These are phyloP conservation scores for Drosophila neonasuta DNA, from an alignment of 2,888 invertebrate species.

Conservation along the genomic window DNA sequence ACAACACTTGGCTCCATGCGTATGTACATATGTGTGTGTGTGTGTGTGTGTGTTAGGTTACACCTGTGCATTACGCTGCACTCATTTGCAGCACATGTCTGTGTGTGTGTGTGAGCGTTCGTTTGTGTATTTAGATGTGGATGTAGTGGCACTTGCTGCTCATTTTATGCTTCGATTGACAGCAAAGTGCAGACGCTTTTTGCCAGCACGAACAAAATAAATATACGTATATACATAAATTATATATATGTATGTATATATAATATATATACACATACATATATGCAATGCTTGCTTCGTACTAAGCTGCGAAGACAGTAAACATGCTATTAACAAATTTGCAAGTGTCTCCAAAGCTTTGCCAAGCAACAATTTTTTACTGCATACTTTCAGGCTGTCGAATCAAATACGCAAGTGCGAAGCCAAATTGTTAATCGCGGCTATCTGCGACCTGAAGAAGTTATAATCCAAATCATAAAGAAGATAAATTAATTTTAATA, in stretches of 20 bases:
- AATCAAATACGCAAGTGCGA: background rate
- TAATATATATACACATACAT: background rate
- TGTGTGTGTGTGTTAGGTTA: conserved; percentile 6
- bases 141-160: conserved; percentile 78
- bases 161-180: conserved; percentile 77
- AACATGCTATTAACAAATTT: conserved; percentile 22
- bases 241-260: background rate
- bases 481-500: no score
- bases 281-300: conserved; percentile 18
- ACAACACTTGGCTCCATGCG: conserved; percentile 16
- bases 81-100: conserved; percentile 21
- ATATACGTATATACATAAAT: background rate
- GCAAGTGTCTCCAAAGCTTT: conserved; percentile 3
- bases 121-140: conserved; percentile 47
- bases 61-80: conserved; percentile 24
- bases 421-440: background rate
- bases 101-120: conserved; percentile 16
- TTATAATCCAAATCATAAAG: no score
- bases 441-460: no score
- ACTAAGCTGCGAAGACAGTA: conserved; percentile 5
- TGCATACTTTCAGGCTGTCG: conserved; percentile 40
- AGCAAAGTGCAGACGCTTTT: conserved; percentile 70
- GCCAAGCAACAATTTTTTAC: conserved; percentile 6
- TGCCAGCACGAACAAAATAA: conserved; percentile 30
- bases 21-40: background rate